Base-by-base conservation (phyloP, 2,888 invertebrate species). In the Cyclophora punctaria region DNA sequence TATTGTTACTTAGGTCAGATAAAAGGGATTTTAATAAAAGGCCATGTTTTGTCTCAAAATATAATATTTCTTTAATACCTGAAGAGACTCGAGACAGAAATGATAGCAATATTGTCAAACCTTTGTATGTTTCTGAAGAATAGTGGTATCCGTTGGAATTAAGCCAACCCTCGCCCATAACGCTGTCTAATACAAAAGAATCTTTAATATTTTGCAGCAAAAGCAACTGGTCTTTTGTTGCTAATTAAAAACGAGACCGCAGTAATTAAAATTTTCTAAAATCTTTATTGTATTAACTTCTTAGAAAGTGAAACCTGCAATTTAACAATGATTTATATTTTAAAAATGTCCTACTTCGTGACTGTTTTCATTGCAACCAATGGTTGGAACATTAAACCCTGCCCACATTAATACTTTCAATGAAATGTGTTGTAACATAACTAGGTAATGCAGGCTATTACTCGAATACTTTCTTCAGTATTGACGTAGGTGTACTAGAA, bases 391-490 rank as follows among this genome's bases (percentile, higher is more conserved):
- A 62, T 60, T 60, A 55, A 62, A 61, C 49, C 45, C 59, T 56
- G 56, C 54, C 57, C 48, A 55, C 58, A 48, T 53, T 58, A 59
- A 64, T 62, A 57, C 62, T 66, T 59, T 60, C 55, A 59, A 58
- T 49, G 50, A 59, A 63, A 57, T 57, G 54, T 56, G 60, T 51
- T 55, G 48, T 50, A 48, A 45, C 37, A 37, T 45, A 43, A 55
- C 54, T 49, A 46, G 49, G 55, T 56, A 60, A 62, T 59, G 47
- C 49, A 48, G 57, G 63, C 59, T 64, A 62, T 62, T 64, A 60
- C 51, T 48, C 59, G 56, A 63, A 63, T 64, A 67, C 69, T 66
- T 66, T 69, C 66, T 67, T 56, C 47, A 53, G 51, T 57, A 59
- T 59, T 53, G 62, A 51, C 53, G 58, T 57, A 53, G 51, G 53